Percentiles rank a stretch among this genome's conserved stretches.
Evolutionary conservation across 2,113 vertebrate species (phyloP).

Genomic region (Serilophus lunatus): DNA sequence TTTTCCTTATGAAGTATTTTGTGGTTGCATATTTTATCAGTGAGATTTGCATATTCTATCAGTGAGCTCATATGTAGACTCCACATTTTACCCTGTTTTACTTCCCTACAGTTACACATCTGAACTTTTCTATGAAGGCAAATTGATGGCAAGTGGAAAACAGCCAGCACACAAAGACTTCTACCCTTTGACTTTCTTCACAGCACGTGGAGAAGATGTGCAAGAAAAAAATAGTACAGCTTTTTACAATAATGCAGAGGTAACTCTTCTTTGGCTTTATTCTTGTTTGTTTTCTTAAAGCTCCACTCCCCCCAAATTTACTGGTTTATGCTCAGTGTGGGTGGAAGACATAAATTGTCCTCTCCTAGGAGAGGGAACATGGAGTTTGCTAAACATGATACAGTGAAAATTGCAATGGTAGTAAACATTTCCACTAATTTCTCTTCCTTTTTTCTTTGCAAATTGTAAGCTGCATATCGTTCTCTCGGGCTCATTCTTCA

Average conservation of each 20-base stretch:
- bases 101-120: conserved; percentile 88
- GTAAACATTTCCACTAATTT: conserved; percentile 29
- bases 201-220: conserved; percentile 95
- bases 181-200: conserved; percentile 98
- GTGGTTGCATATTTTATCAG: conserved; percentile 22
- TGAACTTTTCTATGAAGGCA: conserved; percentile 98
- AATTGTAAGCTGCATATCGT: neutral
- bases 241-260: conserved; percentile 99
- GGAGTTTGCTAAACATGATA: neutral
- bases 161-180: conserved; percentile 98
- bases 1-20: conserved; percentile 23
- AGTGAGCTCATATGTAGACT: neutral
- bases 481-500: conserved; percentile 22
- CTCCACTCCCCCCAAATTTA: neutral
- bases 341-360: neutral
- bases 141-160: conserved; percentile 98
- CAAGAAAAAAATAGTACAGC: conserved; percentile 99
- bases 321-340: neutral
- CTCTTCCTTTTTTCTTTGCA: neutral
- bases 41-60: conserved; percentile 4
- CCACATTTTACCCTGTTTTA: conserved; percentile 39
- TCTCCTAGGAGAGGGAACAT: neutral
- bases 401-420: neutral
- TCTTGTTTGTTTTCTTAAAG: neutral
- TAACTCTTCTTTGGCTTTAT: conserved; percentile 58